Base-by-base conservation (phyloP, 2,888 invertebrate species). In the Pandemis corylana region DNA sequence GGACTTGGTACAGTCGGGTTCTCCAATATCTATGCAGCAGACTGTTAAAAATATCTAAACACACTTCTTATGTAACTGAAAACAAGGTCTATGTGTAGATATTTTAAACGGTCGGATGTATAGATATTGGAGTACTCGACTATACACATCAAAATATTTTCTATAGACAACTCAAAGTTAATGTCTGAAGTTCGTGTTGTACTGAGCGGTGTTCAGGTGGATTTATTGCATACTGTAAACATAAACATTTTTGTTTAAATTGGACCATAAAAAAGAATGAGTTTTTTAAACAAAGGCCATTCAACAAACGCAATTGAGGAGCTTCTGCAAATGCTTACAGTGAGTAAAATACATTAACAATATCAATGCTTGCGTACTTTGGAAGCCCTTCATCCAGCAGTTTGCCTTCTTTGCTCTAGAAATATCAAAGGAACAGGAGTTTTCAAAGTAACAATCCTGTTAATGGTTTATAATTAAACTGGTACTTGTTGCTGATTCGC, bases 261-360 rank as follows among this genome's bases (percentile, higher is more conserved):
- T 53, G 63, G 44, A 56, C 63, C 63, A 56, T 73, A 68, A 68
- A 64, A 67, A 68, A 49, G 73, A 73, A 68, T 73, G 73, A 59
- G 73, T 68, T 73, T 73, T 68, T 73, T 64, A 64, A 73, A 73
- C 49, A 73, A 73, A 73, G 56, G 36, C 63, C 67, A 53, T 68
- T 62, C 44, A 44, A 53, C 63, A 56, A 68, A 64, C 46, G 56
- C 20, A 56, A 72, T 61, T 65, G 36, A 36, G 12, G 51, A 51
- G 61, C 49, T 61, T 46, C 42, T 41, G 28, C 66, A 36, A 72
- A 41, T 41, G 51, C n/a, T 42, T 62, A 49, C 28, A 66, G 36
- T 41, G 36, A 51, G 15, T 36, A 41, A 67, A 53, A 51, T 67
- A 65, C 46, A 65, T 65, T 49, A 28, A 65, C 36, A 5, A 65